phyloP scores from a whole-genome alignment of 2,797 vertebrate species.

The Typhlichthys subterraneus region DNA sequence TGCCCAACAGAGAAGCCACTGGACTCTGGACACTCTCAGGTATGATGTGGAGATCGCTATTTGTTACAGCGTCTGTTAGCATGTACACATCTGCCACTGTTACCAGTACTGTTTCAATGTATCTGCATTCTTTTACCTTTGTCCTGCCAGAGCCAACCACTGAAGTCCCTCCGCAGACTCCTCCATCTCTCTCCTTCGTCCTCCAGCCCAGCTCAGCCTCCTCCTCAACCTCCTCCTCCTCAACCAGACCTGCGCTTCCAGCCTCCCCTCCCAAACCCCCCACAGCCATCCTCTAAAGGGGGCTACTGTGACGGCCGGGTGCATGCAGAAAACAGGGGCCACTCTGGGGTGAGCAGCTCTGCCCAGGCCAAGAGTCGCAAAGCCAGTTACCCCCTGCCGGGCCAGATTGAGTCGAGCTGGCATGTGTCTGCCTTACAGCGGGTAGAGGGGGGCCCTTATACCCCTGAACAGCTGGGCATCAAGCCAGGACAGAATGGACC shows the following conservation, averaged over 20 bases:
- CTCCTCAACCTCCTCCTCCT: constrained; percentile 66
- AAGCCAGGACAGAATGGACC: constrained; percentile 96
- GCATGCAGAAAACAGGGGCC: constrained; percentile 65
- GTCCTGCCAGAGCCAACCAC: constrained; percentile 87
- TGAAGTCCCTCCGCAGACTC: constrained; percentile 94
- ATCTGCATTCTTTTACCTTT: constrained; percentile 4
- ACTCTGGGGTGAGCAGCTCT: constrained; percentile 65
- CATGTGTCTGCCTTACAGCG: constrained; percentile 88
- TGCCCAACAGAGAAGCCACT: constrained; percentile 92
- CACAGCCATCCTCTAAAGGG: constrained; percentile 87
- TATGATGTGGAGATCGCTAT: constrained; percentile 45
- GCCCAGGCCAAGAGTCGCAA: constrained; percentile 79
- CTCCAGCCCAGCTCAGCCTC: constrained; percentile 71
- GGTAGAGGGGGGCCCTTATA: constrained; percentile 86
- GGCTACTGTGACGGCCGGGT: constrained; percentile 83
- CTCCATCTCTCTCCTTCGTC: constrained; percentile 88
- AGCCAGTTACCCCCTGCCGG: constrained; percentile 81
- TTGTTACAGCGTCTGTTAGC: no score
- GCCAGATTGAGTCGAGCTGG: constrained; percentile 95
- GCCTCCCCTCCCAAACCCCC: constrained; percentile 84
- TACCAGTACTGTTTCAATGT: background rate
- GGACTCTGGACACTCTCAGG: constrained; percentile 89
- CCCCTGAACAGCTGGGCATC: constrained; percentile 89
- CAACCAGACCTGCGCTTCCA: constrained; percentile 93
- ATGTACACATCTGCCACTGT: background rate